Base-by-base conservation (phyloP, 2,888 invertebrate genomes). In the Rhagonycha lutea region DNA sequence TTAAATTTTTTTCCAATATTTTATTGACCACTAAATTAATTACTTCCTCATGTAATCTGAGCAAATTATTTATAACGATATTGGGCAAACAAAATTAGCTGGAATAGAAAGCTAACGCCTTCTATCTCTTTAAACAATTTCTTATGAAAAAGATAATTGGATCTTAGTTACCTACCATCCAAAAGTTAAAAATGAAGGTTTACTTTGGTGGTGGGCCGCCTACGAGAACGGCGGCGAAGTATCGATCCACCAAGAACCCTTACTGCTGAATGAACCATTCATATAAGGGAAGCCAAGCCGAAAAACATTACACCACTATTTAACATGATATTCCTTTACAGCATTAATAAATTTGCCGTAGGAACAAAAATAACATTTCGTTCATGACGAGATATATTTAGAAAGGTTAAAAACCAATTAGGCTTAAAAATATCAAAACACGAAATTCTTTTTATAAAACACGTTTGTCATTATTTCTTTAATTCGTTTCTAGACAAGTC, bases 221-320 rank as follows among this genome's bases (percentile, higher is more conserved):
- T 77, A 79, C 78, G 77, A 77, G 69, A 70, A 68, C 61, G 74
- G 77, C 72, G 72, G 47, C 70, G 73, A 70, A 79, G 70, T 79
- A 79, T 79, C 78, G 78, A 79, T 70, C 78, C 61, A 23, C 28
- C 69, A 61, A 61, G 60, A 70, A 70, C 79, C 80, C 79, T 79
- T 79, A 79, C 80, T 77, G 79, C 80, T 82, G 79, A 82, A 82
- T 82, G 82, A 80, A 80, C 80, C 82, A 81, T 82, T 82, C 82
- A 82, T 82, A 70, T 11, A 65, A 67, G 68, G 71, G 70, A 73
- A 63, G 28, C 70, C 68, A 73, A 32, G 73, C 73, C 68, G 68
- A 65, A 76, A 73, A 65, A 71, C 69, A 74, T 71, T 74, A 72
- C 69, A 63, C 63, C 70, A 68, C 72, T 72, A 68, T 68, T 72